Evolutionary conservation across 2,113 vertebrate species (phyloP), one percentile per base, ranked within the genome.

Genomic region (Ciconia boyciana): DNA sequence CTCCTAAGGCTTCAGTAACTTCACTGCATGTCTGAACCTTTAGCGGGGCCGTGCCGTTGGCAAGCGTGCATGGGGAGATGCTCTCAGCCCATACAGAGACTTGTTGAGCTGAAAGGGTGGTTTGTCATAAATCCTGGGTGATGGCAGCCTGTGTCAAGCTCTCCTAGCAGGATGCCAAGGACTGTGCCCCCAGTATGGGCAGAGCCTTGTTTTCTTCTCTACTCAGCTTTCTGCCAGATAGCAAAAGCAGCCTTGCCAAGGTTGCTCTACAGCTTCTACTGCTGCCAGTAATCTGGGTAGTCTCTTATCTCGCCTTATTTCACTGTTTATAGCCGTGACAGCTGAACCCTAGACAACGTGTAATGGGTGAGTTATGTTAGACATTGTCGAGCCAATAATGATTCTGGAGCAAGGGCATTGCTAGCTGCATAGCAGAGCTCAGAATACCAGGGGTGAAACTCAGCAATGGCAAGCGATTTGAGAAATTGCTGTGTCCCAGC

Each of bases 331-430:
- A 95, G 77, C 69, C 77, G 64, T 46, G 94, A 94, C 81, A 94
- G 89, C 77, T 13, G 10, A 92, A 75, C 43, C 36, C 71, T 58
- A 95, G 89, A 93, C 95, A 85, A 93, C 78, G 80, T 94, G 94
- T 95, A 96, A 96, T 96, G 89, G 70, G 57, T 95, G 92, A 96
- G 94, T 95, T 97, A 95, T 95, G 92, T 78, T 86, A 68, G 54
- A 76, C 3, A 2, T 25, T 2, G 13, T 72, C 0, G 12, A 83
- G 85, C 94, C 95, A 94, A 74, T 21, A 69, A 4, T 51, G 71
- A 81, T 85, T 70, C 48, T 79, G 87, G 71, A 89, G 64, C 61
- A 91, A 87, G 87, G 69, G 60, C 61, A 75, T 8, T 80, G 54
- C 43, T 28, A 72, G 46, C 84, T 88, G 26, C 61, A 46, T 36